Percentiles rank a stretch among this genome's conserved stretches.
Evolutionary conservation across 1,140 invertebrate species (phyloP).

Genomic region (Zaprionus davidi): DNA sequence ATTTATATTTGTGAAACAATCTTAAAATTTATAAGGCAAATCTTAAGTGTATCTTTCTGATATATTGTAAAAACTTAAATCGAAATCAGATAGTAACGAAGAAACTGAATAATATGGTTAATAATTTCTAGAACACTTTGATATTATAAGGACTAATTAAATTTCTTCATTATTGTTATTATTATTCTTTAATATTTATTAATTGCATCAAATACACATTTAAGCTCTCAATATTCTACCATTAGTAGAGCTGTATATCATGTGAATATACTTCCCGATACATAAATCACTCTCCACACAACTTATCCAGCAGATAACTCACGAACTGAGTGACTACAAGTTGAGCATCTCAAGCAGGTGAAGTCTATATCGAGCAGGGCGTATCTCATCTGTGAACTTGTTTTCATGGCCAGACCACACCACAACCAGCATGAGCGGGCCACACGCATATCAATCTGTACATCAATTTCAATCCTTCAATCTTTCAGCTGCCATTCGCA

Average conservation of each 20-base stretch:
- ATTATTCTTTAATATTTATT: too few relatives aligned
- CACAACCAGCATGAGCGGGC: constrained; percentile 9
- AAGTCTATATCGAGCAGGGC: neutral
- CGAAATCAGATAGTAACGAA: too few relatives aligned
- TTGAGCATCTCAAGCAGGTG: neutral
- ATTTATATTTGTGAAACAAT: too few relatives aligned
- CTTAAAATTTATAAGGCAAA: too few relatives aligned
- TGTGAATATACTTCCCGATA: neutral
- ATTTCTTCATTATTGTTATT: too few relatives aligned
- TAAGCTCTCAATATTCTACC: too few relatives aligned
- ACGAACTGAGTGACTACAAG: neutral
- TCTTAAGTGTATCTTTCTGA: too few relatives aligned
- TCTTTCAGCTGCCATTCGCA: constrained; percentile 47
- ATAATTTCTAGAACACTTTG: too few relatives aligned
- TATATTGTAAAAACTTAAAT: too few relatives aligned
- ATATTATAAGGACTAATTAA: too few relatives aligned
- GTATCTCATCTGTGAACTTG: neutral
- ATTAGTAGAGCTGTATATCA: neutral
- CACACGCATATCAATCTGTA: constrained; percentile 59
- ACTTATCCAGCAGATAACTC: neutral
- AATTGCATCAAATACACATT: too few relatives aligned
- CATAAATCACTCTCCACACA: neutral
- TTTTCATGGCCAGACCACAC: neutral
- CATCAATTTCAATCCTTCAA: constrained; percentile 50
- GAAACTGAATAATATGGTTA: too few relatives aligned